Percentiles rank a stretch among this genome's conserved stretches.
Conservation (phyloP, 2,888 invertebrate species). For the Eutolmus rufibarbis region DNA sequence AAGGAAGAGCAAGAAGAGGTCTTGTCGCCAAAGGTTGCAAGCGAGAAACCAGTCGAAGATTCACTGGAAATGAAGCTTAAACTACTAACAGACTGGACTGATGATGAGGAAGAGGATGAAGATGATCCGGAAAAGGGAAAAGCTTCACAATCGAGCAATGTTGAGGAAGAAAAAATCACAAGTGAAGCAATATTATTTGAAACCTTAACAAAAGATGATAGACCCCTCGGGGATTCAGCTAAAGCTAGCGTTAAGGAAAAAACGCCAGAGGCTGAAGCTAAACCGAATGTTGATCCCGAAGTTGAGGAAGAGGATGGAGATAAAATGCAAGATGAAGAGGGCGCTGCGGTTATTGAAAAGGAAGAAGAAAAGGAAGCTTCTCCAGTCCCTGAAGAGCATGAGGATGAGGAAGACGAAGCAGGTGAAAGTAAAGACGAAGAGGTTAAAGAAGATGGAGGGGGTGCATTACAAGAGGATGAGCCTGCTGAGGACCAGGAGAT, state of each 20-base stretch:
- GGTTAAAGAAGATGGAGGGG: slow-evolving; percentile 38
- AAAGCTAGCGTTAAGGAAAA: neutral
- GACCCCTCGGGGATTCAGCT: neutral
- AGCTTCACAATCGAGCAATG: neutral
- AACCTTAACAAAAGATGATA: neutral
- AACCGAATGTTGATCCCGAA: slow-evolving; percentile 45
- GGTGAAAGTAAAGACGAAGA: neutral
- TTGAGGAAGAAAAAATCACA: neutral
- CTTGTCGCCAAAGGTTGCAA: neutral
- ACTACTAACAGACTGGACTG: slow-evolving; percentile 57
- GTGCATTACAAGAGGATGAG: slow-evolving; percentile 48
- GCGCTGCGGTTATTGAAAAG: slow-evolving; percentile 34
- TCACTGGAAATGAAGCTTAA: slow-evolving; percentile 56
- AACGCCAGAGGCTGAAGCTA: slow-evolving; percentile 44
- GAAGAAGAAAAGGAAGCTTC: slow-evolving; percentile 46
- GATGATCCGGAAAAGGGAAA: slow-evolving; percentile 50
- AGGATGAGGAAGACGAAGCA: neutral
- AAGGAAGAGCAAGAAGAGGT: neutral
- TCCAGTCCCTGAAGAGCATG: neutral
- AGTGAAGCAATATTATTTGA: slow-evolving; percentile 31
- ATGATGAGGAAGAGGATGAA: slow-evolving; percentile 59
- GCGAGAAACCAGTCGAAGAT: neutral
- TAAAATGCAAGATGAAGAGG: neutral
- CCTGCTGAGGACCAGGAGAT: neutral
- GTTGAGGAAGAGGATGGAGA: slow-evolving; percentile 47